phyloP scores from a whole-genome alignment of 2,888 invertebrate genomes.

The Coremacera marginata region DNA sequence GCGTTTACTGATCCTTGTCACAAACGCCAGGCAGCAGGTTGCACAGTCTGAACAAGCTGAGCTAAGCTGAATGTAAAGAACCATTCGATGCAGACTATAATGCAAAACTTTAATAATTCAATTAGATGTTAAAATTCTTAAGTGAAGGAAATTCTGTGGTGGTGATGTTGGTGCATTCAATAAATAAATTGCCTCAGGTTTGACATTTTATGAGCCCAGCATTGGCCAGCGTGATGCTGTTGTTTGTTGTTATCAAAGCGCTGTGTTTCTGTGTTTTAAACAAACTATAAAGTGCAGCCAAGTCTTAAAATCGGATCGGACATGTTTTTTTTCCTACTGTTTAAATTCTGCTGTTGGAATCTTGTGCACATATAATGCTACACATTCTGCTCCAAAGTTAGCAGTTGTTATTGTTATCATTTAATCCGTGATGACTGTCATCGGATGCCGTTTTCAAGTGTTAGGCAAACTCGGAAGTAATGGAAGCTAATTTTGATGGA shows the following conservation, averaged over 20 bases:
- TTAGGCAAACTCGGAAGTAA: no score
- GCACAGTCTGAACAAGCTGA: background rate
- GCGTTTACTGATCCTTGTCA: slow-evolving; percentile 66
- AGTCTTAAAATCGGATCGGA: background rate
- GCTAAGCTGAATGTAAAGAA: background rate
- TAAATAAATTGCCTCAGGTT: slow-evolving; percentile 35
- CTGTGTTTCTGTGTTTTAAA: background rate
- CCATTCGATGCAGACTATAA: background rate
- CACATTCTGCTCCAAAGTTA: no score
- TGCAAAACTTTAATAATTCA: slow-evolving; percentile 56
- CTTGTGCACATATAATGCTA: no score
- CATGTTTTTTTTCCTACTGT: no score
- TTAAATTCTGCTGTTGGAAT: no score
- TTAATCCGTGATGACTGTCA: no score
- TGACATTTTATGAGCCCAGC: background rate
- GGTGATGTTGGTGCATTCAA: slow-evolving; percentile 34
- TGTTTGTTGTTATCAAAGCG: background rate
- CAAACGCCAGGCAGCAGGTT: slow-evolving; percentile 44
- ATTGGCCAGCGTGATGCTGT: background rate
- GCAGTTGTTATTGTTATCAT: no score
- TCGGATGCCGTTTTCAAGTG: no score
- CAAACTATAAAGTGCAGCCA: background rate
- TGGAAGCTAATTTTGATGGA: no score
- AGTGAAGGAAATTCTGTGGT: slow-evolving; percentile 26
- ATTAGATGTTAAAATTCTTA: slow-evolving; percentile 58